A percentile compares a stretch with the other conserved stretches of the same genome.
Conservation (phyloP, 2,797 vertebrate species). For the Poecile montanus region DNA sequence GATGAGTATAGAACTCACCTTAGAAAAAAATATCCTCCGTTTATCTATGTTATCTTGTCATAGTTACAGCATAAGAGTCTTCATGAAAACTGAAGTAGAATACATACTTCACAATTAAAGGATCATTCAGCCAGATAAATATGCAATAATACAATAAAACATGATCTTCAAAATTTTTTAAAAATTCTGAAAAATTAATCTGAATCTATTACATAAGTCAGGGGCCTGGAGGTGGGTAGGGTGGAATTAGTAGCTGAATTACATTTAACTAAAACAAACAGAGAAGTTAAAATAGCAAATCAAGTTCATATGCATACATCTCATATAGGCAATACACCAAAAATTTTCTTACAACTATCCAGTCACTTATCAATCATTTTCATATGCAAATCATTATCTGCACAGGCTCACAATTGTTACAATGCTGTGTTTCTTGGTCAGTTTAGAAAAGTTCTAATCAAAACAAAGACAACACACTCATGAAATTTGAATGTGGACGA, state of each 20-base stretch:
- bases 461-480: not conserved
- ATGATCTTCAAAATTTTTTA: not conserved
- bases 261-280: not conserved
- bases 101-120: not conserved
- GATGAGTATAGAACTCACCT: not conserved
- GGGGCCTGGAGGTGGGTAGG: accelerated
- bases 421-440: not conserved
- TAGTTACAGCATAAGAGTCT: not conserved
- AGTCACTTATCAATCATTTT: not conserved
- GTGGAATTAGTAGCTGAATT: not conserved
- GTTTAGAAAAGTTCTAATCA: not conserved
- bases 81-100: not conserved
- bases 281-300: not conserved
- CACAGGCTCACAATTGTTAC: not conserved
- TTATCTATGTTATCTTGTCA: not conserved
- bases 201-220: not conserved
- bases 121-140: not conserved
- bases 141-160: not conserved
- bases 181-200: not conserved
- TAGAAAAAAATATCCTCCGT: not conserved
- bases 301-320: not conserved
- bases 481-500: not conserved
- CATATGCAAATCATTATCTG: not conserved
- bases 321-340: not conserved
- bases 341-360: not conserved